Conservation (phyloP, 2,113 vertebrate species). For the Trematomus loennbergii region DNA sequence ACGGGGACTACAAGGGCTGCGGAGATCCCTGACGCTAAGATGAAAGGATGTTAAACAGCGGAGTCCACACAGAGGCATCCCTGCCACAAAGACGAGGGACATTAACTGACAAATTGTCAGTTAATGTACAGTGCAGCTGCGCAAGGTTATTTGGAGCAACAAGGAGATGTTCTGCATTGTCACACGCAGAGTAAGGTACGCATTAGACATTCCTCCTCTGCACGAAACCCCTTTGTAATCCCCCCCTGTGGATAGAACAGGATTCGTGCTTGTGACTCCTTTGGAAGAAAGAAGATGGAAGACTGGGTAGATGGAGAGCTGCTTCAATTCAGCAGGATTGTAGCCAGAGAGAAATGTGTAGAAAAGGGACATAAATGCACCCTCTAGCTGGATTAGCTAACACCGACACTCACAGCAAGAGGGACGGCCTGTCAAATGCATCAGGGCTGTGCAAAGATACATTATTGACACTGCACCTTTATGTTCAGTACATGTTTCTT, state of each 20-base stretch:
- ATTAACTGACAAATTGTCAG: constrained; percentile 60
- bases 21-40: constrained; percentile 31
- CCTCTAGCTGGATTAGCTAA: constrained; percentile 45
- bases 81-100: constrained; percentile 33
- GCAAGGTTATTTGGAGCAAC: constrained; percentile 37
- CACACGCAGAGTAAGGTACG: constrained; percentile 23
- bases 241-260: constrained; percentile 46
- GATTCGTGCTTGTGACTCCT: constrained; percentile 21
- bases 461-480: constrained; percentile 25
- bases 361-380: constrained; percentile 41
- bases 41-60: constrained; percentile 40
- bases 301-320: constrained; percentile 30
- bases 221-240: constrained; percentile 42
- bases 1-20: constrained; percentile 34
- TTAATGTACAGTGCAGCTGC: constrained; percentile 48
- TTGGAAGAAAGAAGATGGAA: constrained; percentile 31
- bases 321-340: constrained; percentile 32
- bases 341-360: constrained; percentile 35
- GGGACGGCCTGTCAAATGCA: constrained; percentile 17
- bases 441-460: neutral
- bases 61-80: constrained; percentile 26
- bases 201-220: constrained; percentile 41
- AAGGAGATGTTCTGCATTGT: constrained; percentile 10
- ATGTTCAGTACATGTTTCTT: constrained; percentile 19
- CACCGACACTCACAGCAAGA: constrained; percentile 3